These are phyloP conservation scores for Pampusana beccarii DNA, from an alignment of 2,113 vertebrate species.

Conservation along the genomic window DNA sequence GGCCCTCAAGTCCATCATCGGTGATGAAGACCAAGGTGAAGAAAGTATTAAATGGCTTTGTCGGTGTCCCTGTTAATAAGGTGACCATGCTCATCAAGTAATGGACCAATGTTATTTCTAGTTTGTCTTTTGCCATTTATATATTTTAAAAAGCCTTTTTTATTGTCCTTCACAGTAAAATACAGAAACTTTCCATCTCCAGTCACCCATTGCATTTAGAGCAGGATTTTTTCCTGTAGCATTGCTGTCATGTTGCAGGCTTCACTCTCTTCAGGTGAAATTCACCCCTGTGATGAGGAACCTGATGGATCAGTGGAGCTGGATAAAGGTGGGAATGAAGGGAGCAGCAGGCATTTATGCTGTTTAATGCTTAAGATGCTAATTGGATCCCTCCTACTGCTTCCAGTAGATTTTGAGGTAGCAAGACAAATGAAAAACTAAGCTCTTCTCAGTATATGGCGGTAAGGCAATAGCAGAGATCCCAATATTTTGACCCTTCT, in stretches of 20 bases:
- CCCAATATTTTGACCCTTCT: neutral
- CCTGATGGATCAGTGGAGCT: neutral
- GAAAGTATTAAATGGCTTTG: no score
- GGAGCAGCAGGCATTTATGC: neutral
- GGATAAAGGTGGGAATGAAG: neutral
- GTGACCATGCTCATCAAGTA: no score
- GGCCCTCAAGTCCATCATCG: no score
- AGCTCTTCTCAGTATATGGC: neutral
- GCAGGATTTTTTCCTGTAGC: neutral
- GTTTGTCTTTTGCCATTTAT: no score
- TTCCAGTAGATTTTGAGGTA: neutral
- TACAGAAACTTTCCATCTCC: constrained; percentile 43
- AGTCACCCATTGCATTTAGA: constrained; percentile 14
- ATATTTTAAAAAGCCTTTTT: no score
- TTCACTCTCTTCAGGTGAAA: constrained; percentile 6
- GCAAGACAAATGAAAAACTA: neutral
- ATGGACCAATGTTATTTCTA: no score
- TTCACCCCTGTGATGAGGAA: neutral
- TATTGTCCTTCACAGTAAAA: no score
- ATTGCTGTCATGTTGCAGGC: neutral
- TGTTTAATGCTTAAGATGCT: neutral
- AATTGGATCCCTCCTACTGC: neutral
- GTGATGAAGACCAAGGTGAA: no score
- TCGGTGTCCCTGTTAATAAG: no score
- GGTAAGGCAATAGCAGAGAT: neutral